Evolutionary conservation across 92 coral and sea anemone species (phyloP).

Genomic region (Porites cylindrica): DNA sequence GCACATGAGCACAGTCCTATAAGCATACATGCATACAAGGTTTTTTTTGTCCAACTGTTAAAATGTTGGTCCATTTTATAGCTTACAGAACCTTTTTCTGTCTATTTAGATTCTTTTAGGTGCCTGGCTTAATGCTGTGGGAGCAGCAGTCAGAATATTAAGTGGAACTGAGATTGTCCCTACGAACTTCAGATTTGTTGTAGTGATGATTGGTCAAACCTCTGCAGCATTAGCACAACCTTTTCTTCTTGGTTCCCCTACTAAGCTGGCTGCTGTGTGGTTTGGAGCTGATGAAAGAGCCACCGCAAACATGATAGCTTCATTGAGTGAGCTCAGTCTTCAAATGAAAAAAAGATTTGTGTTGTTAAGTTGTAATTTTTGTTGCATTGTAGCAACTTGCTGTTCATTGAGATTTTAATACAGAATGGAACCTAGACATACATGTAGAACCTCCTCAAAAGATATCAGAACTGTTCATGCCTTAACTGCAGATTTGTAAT

Average conservation of each 20-base stretch:
- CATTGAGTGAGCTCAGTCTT: conserved; percentile 68
- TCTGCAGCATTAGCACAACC: conserved; percentile 90
- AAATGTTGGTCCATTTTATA: too few relatives aligned
- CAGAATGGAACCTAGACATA: too few relatives aligned
- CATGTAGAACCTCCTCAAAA: too few relatives aligned
- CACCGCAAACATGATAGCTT: conserved; percentile 90
- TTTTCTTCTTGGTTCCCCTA: conserved; percentile 87
- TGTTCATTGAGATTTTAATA: too few relatives aligned
- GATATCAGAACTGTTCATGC: too few relatives aligned
- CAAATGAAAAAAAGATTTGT: not conserved
- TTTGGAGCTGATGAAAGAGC: conserved; percentile 90
- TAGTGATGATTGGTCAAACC: conserved; percentile 90
- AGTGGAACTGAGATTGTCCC: conserved; percentile 61
- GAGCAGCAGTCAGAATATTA: conserved; percentile 80
- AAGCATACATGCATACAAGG: too few relatives aligned
- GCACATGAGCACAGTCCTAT: too few relatives aligned
- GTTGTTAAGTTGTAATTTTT: too few relatives aligned
- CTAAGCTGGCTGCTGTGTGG: conserved; percentile 97
- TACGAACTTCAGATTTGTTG: conserved; percentile 62
- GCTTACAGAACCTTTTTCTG: too few relatives aligned
- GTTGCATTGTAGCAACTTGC: too few relatives aligned
- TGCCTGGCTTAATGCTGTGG: conserved; percentile 91
- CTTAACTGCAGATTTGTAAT: too few relatives aligned
- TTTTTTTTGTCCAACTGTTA: too few relatives aligned
- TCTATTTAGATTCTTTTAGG: conserved; percentile 77